A percentile compares a stretch with the other conserved stretches of the same genome.
Evolutionary conservation across 2,797 vertebrate species (phyloP).

Genomic region (Urosaurus nigricauda): DNA sequence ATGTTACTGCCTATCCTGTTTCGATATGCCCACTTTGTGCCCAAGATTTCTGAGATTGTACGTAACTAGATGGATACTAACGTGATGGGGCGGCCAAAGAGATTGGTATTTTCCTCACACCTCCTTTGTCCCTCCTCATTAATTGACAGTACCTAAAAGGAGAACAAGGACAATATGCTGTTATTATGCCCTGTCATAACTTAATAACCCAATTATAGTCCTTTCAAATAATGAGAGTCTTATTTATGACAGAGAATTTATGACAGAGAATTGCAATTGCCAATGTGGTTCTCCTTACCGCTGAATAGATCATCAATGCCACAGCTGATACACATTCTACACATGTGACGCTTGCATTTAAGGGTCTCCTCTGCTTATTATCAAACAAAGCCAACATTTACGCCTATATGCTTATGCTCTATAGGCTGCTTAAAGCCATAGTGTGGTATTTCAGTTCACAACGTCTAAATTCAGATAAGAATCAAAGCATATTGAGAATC

Average conservation of each 20-base stretch:
- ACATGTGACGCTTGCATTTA: neutral
- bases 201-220: neutral
- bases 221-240: neutral
- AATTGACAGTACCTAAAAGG: conserved; percentile 89
- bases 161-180: neutral
- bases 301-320: neutral
- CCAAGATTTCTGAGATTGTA: no score
- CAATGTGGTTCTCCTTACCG: no score
- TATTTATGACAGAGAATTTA: no score
- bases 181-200: neutral
- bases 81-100: conserved; percentile 92
- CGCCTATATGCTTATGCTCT: neutral
- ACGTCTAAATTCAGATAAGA: neutral
- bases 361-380: neutral
- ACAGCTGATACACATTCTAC: neutral
- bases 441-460: neutral
- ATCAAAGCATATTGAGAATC: neutral
- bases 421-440: neutral
- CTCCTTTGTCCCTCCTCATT: conserved; percentile 93
- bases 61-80: conserved; percentile 61
- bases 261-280: neutral
- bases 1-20: no score
- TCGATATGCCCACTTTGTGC: neutral
- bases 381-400: neutral
- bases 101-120: conserved; percentile 90